Base-by-base conservation (phyloP, 2,888 invertebrate species). In the Phlogophora meticulosa region DNA sequence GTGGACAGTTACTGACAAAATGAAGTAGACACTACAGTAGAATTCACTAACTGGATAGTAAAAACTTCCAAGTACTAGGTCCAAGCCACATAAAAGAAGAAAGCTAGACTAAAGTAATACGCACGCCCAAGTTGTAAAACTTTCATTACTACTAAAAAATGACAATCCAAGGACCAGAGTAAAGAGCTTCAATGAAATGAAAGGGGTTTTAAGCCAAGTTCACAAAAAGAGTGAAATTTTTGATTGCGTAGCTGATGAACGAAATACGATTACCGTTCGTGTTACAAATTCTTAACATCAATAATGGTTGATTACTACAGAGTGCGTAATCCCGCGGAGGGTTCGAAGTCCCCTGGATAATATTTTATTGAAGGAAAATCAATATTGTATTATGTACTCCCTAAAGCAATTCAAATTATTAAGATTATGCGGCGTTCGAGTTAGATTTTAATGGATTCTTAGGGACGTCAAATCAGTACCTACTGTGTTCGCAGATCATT, bases 291-390 rank as follows among this genome's bases (percentile, higher is more conserved):
- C 52, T 68, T 57, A 81, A 77, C 72, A 70, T 69, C 65, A 68
- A 70, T 73, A 70, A 69, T 72, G 51, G 64, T 73, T 76, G 80
- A 81, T 81, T 81, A 66, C 70, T 68, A 42, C 9, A 11, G 67
- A 72, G 67, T 71, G 67, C 63, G 65, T 61, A 67, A 65, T 69
- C 45, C 72, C 51, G n/a, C 7, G 5, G 79, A 60, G 73, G 73
- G 24, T 67, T 71, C 28, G 20, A 48, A 77, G 57, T 65, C 72
- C 45, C 51, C 52, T 49, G 40, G 66, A 80, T 70, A 63, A 72
- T 74, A 64, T 65, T 74, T 71, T 68, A 53, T 55, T 70, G 55
- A 68, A 72, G 58, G 49, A 58, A 77, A 70, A 80, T 74, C 76
- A 68, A 80, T 77, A 72, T 72, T 73, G 58, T 53, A 56, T 60